Base-by-base conservation (phyloP, 2,888 invertebrate species). In the Diaphora mendica region DNA sequence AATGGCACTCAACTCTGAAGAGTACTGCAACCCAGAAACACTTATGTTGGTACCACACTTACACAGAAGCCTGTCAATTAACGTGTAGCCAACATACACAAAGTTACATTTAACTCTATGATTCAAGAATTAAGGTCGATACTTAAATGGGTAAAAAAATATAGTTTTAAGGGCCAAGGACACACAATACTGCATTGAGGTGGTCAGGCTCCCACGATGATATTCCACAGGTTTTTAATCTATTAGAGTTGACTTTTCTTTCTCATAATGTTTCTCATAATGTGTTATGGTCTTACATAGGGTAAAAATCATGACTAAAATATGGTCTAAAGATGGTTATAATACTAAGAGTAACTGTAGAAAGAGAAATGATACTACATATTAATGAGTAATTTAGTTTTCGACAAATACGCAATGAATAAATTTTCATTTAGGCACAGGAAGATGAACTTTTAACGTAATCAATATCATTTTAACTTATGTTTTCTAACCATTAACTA, bases 201-300 rank as follows among this genome's bases (percentile, higher is more conserved):
- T 91, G 92, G 91, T 92, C 91, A 92, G 91, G 92, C 90, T 93
- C 93, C 93, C 93, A 93, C 93, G 93, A 90, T 86, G 75, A 82
- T 78, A 62, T 76, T 85, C 87, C 87, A 88, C 85, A 79, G 86
- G 82, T 69, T 30, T 82, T 64, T 23, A 85, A 83, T 70, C 59
- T 74, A 66, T 68, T 78, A 82, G 81, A 84, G 13, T 39, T 55
- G n/a, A 62, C 30, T 30, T 30, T 62, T 30, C 62, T 62, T 30
- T 30, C 30, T 62, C 11, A 55, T n/a, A n/a, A n/a, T n/a, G n/a
- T n/a, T n/a, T n/a, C n/a, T n/a, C n/a, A n/a, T n/a, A 9, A 55
- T 3, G 7, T 0, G 17, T 44, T 44, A 17, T 44, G 51, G 7
- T 51, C 20, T 51, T 23, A 3, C 0, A n/a, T 9, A n/a, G 11